phyloP scores from a whole-genome alignment of 2,888 invertebrate genomes.

The Lochmaea crataegi region DNA sequence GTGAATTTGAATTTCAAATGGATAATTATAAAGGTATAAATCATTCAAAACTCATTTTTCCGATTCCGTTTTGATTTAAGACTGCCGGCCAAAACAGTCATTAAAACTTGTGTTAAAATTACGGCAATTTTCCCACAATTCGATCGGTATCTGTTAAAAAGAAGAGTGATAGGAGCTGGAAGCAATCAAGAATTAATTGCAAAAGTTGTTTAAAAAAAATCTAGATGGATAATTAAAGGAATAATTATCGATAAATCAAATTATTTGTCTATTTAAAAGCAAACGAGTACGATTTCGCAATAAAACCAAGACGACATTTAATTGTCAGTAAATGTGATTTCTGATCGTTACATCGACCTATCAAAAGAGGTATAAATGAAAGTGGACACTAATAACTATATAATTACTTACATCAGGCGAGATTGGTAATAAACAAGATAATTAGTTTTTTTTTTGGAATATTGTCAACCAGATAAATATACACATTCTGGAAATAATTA shows the following conservation, averaged over 20 bases:
- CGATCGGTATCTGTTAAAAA: conserved; percentile 24
- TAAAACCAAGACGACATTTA: neutral
- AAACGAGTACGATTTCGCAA: neutral
- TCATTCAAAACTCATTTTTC: conserved; percentile 22
- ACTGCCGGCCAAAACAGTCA: conserved; percentile 30
- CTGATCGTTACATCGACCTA: neutral
- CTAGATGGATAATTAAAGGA: conserved; percentile 2
- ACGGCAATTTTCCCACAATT: conserved; percentile 33
- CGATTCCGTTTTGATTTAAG: conserved; percentile 26
- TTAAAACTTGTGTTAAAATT: conserved; percentile 25
- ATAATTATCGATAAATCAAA: conserved; percentile 10
- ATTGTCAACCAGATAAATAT: too few species aligned
- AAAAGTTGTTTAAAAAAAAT: conserved; percentile 10
- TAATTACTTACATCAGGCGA: neutral
- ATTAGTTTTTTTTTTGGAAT: neutral
- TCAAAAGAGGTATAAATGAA: neutral
- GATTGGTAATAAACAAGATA: neutral
- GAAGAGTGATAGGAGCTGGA: conserved; percentile 15
- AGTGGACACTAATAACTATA: neutral
- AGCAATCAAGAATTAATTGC: conserved; percentile 22
- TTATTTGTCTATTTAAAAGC: conserved; percentile 7
- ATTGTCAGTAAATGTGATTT: conserved; percentile 2
- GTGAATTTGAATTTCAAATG: conserved; percentile 31
- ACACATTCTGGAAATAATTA: too few species aligned
- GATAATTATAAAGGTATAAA: conserved; percentile 33